Conservation (phyloP, 2,888 invertebrate genomes). For the Priocnemis perturbator region DNA sequence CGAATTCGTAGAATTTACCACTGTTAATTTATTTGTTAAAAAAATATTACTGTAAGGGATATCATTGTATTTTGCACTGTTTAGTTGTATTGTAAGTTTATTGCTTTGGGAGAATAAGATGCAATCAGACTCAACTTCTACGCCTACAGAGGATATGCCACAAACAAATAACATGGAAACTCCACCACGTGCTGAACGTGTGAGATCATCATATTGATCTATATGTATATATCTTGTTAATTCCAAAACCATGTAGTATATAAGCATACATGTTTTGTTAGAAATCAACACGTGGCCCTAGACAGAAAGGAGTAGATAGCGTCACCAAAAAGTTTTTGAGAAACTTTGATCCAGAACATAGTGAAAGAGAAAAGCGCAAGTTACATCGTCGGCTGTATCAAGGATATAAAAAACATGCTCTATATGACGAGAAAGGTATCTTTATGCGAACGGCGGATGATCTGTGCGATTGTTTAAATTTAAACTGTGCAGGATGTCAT, state of each 20-base stretch:
- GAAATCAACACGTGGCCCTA: conserved; percentile 58
- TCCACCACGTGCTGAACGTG: conserved; percentile 33
- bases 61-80: too few relatives aligned
- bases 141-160: conserved; percentile 12
- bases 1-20: too few relatives aligned
- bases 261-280: conserved; percentile 20
- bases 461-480: conserved; percentile 90
- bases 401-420: conserved; percentile 77
- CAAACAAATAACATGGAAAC: conserved; percentile 7
- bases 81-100: too few relatives aligned
- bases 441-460: conserved; percentile 81
- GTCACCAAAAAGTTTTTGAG: conserved; percentile 67
- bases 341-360: conserved; percentile 87
- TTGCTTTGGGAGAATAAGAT: too few relatives aligned
- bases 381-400: conserved; percentile 81
- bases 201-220: conserved; percentile 16
- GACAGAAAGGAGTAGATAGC: conserved; percentile 59
- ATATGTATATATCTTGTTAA: not conserved
- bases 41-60: too few relatives aligned
- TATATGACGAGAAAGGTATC: conserved; percentile 85
- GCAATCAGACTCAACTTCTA: not conserved
- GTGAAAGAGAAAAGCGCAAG: conserved; percentile 86
- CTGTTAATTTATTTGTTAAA: too few relatives aligned
- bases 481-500: conserved; percentile 89
- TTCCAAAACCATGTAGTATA: not conserved